Percentiles rank a stretch among this genome's conserved stretches.
Conservation (phyloP, 1,140 invertebrate genomes). For the Lithobius niger region DNA sequence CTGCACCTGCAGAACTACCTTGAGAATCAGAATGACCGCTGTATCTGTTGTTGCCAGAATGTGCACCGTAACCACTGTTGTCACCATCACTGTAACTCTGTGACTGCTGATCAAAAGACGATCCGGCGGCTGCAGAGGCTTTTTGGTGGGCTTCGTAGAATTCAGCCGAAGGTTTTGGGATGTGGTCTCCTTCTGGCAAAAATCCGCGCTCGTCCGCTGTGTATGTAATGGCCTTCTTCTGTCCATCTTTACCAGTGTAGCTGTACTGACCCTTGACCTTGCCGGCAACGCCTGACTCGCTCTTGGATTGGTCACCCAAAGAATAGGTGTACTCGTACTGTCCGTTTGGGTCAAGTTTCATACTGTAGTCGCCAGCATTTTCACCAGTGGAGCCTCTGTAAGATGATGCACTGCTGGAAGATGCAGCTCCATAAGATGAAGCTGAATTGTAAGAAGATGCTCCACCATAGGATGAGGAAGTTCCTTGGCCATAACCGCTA, state of each 20-base stretch:
- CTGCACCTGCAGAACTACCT: no score
- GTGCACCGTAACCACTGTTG: background rate
- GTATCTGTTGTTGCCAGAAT: no score
- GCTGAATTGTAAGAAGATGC: no score
- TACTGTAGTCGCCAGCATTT: background rate
- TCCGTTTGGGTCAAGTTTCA: background rate
- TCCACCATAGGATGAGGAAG: no score
- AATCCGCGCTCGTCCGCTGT: constrained; percentile 68
- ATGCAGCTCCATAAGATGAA: no score
- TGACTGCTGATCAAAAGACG: no score
- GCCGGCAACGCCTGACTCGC: background rate
- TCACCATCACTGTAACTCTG: background rate
- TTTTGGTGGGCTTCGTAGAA: background rate
- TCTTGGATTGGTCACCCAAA: background rate
- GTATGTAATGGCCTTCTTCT: constrained; percentile 52
- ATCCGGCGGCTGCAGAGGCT: background rate
- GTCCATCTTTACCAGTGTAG: constrained; percentile 66
- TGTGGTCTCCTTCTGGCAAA: constrained; percentile 59
- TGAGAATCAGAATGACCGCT: no score
- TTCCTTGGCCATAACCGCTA: no score
- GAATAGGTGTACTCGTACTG: background rate
- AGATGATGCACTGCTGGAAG: background rate
- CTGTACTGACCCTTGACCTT: constrained; percentile 50
- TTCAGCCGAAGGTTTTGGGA: constrained; percentile 38
- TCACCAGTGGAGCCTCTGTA: no score